A percentile compares a stretch with the other conserved stretches of the same genome.
These are phyloP conservation scores for Caradrina clavipalpis DNA, from an alignment of 2,888 invertebrate species.

Conservation along the genomic window DNA sequence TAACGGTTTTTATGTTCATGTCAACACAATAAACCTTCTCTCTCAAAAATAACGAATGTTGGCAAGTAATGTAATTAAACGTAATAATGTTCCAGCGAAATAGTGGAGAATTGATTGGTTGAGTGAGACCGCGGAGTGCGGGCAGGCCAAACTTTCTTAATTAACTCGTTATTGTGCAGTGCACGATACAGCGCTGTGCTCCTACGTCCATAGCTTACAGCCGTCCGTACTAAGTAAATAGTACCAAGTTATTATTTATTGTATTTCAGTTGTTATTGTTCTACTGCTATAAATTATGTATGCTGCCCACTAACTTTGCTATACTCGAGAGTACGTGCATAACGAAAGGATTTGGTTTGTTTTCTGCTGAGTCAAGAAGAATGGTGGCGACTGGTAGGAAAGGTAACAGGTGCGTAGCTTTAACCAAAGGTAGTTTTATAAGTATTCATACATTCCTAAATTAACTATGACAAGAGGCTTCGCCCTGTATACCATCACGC, in stretches of 20 bases:
- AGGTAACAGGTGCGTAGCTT: neutral
- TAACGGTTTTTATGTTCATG: no score
- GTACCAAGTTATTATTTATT: constrained; percentile 58
- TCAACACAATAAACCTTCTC: neutral
- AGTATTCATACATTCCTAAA: neutral
- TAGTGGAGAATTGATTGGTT: constrained; percentile 68
- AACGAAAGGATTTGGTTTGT: constrained; percentile 14
- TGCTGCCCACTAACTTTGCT: constrained; percentile 39
- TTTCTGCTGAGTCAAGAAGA: neutral
- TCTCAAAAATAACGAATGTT: neutral
- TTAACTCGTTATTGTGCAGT: constrained; percentile 74
- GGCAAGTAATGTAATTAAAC: constrained; percentile 40
- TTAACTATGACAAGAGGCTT: no score
- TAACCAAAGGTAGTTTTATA: neutral
- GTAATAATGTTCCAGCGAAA: constrained; percentile 58
- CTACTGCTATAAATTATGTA: constrained; percentile 45
- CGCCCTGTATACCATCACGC: no score
- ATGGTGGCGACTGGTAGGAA: neutral
- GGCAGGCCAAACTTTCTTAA: constrained; percentile 73
- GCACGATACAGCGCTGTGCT: constrained; percentile 57
- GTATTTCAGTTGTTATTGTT: constrained; percentile 59
- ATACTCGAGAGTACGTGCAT: constrained; percentile 13
- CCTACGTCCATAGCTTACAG: constrained; percentile 54
- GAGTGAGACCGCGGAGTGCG: constrained; percentile 67
- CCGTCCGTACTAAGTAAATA: constrained; percentile 56